These are phyloP conservation scores for Helleia helle DNA, from an alignment of 2,888 invertebrate genomes.

Conservation along the genomic window DNA sequence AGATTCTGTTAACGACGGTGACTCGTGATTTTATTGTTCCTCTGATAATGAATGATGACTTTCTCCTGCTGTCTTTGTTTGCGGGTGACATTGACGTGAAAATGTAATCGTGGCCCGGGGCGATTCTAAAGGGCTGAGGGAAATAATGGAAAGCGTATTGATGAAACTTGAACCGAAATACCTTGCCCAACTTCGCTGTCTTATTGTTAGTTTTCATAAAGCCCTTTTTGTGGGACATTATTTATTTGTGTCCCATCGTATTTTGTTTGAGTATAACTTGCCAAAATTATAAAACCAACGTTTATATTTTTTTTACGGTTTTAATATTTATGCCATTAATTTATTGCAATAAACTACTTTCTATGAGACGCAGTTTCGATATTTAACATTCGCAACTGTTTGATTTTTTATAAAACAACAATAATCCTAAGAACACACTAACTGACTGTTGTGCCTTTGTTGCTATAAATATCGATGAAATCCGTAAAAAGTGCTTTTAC, in stretches of 20 bases:
- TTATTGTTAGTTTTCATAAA: conserved; percentile 4
- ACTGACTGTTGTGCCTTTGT: too few species aligned
- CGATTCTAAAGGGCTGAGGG: conserved; percentile 21
- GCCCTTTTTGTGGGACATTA: neutral
- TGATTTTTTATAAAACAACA: too few species aligned
- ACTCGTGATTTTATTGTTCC: conserved; percentile 62
- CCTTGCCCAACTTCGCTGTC: neutral
- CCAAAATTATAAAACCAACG: too few species aligned
- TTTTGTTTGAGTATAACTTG: too few species aligned
- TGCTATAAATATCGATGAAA: too few species aligned
- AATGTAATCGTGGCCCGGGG: conserved; percentile 55
- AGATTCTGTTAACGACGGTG: conserved; percentile 61
- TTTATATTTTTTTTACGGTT: too few species aligned
- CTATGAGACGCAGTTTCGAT: too few species aligned
- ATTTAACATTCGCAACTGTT: too few species aligned
- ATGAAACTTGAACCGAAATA: conserved; percentile 17
- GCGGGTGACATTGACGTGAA: conserved; percentile 57
- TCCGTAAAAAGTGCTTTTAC: too few species aligned
- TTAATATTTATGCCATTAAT: too few species aligned
- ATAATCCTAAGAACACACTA: too few species aligned
- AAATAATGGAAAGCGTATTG: conserved; percentile 25
- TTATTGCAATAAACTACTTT: too few species aligned
- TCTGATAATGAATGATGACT: conserved; percentile 69
- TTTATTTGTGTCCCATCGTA: neutral
- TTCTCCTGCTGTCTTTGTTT: conserved; percentile 62